A percentile compares a stretch with the other conserved stretches of the same genome.
Conservation (phyloP, 1,140 invertebrate genomes). For the Wiebesia pumilae region DNA sequence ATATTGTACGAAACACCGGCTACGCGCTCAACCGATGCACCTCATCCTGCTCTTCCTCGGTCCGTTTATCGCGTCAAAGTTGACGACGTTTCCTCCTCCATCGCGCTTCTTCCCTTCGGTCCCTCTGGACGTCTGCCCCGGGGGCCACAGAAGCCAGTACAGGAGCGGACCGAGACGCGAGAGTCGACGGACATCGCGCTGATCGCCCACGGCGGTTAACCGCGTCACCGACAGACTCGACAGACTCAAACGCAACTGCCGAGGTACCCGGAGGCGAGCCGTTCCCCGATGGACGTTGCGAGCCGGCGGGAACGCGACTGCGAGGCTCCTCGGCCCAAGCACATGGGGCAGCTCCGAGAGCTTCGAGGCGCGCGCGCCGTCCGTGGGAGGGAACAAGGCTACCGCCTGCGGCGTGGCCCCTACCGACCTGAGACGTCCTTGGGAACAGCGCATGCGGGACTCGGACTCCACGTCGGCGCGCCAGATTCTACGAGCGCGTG, state of each 20-base stretch:
- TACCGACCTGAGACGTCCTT: conserved; percentile 59
- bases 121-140: no score
- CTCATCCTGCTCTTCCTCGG: no score
- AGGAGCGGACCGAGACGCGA: neutral
- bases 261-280: neutral
- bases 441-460: conserved; percentile 51
- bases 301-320: conserved; percentile 1
- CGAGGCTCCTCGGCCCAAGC: conserved; percentile 43
- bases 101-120: no score
- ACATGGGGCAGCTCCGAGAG: conserved; percentile 55
- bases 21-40: no score
- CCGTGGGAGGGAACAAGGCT: conserved; percentile 51
- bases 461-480: conserved; percentile 22
- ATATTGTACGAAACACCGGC: no score
- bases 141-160: neutral
- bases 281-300: conserved; percentile 1
- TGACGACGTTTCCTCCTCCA: no score
- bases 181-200: neutral
- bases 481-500: conserved; percentile 37
- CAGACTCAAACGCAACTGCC: neutral
- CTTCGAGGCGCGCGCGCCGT: neutral
- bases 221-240: no score
- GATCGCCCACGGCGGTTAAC: no score
- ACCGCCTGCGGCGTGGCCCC: conserved; percentile 58
- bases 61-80: no score